Evolutionary conservation across 2,113 vertebrate species (phyloP).

Genomic region (zebrafish (Danio rerio)): DNA sequence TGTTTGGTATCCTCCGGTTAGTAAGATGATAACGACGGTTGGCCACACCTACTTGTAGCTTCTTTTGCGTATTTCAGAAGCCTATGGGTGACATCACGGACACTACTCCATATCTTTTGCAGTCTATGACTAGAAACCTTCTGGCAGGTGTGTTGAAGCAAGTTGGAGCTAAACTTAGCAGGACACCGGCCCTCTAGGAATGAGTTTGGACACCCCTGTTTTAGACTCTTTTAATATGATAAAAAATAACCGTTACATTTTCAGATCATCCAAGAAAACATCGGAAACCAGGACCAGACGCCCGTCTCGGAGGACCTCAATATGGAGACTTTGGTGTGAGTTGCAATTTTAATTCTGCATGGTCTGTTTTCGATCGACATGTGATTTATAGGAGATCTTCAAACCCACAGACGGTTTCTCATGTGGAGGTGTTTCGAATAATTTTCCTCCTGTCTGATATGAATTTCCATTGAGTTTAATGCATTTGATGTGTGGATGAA

Average conservation of each 20-base stretch:
- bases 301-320: slow-evolving; percentile 91
- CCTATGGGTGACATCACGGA: no score
- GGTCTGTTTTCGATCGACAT: neutral
- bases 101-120: no score
- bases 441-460: neutral
- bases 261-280: slow-evolving; percentile 93
- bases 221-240: neutral
- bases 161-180: no score
- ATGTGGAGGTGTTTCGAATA: slow-evolving; percentile 17
- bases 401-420: neutral
- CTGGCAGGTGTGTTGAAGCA: no score
- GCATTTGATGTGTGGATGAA: neutral
- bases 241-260: neutral
- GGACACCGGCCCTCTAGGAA: no score
- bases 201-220: no score
- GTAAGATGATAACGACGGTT: no score
- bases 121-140: no score
- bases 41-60: no score
- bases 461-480: slow-evolving; percentile 3
- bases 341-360: slow-evolving; percentile 47
- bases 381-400: slow-evolving; percentile 8
- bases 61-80: no score
- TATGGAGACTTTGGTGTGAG: slow-evolving; percentile 94
- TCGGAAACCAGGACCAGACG: slow-evolving; percentile 82
- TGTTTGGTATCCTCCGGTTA: no score